Conservation (phyloP, 92 coral and sea anemone genomes). For the Siderastrea siderea region DNA sequence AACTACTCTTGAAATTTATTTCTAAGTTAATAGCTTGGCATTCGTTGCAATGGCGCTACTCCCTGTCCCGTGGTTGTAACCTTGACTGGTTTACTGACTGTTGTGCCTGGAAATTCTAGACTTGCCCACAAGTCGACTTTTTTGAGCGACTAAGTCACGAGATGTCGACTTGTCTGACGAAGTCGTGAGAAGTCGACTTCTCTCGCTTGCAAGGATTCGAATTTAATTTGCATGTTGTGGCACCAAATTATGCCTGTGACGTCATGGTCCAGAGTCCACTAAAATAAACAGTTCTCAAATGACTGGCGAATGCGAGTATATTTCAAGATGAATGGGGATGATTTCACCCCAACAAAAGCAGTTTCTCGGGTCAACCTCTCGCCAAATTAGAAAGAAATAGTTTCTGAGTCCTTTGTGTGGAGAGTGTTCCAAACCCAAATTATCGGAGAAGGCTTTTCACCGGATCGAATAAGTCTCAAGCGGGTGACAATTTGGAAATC, state of each 20-base stretch:
- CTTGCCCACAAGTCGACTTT: too few species aligned
- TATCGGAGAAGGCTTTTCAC: not conserved
- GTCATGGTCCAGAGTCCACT: not conserved
- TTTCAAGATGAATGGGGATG: not conserved
- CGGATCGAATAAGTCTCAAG: not conserved
- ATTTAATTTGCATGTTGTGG: slow-evolving; percentile 5
- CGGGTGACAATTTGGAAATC: not conserved
- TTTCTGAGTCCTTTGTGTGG: not conserved
- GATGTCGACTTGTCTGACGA: too few species aligned
- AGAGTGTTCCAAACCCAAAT: not conserved
- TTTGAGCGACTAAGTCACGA: too few species aligned
- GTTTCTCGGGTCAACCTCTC: slow-evolving; percentile 13
- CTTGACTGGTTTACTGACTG: too few species aligned
- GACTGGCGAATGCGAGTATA: not conserved
- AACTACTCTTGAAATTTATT: too few species aligned
- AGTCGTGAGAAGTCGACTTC: too few species aligned
- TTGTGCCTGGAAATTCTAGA: too few species aligned
- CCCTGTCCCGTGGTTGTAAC: too few species aligned
- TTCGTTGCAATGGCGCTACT: too few species aligned
- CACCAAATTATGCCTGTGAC: not conserved
- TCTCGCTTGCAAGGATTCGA: not conserved
- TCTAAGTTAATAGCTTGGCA: too few species aligned
- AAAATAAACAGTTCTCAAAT: not conserved
- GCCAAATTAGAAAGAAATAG: slow-evolving; percentile 4
- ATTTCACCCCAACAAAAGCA: slow-evolving; percentile 4